Percentiles rank a stretch among this genome's conserved stretches.
phyloP scores from a whole-genome alignment of 1,140 invertebrate species.

The Drosophila ficusphila region DNA sequence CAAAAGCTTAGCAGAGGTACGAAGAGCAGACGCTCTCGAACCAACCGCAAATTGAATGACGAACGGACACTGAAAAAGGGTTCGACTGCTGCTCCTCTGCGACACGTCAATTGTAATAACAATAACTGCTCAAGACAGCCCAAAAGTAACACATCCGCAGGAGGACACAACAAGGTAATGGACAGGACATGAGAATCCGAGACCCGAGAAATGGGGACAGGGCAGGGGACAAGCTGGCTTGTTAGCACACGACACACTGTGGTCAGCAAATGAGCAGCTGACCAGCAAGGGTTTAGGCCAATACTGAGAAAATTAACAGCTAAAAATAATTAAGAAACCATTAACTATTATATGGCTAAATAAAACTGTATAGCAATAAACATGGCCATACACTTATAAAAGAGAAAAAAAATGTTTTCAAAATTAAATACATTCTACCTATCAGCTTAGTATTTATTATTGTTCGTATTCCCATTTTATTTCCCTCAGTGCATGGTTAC shows the following conservation, averaged over 20 bases:
- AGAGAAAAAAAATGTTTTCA: no score
- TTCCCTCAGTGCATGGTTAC: constrained; percentile 3
- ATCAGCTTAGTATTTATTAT: no score
- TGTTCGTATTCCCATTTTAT: no score
- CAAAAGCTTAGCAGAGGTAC: constrained; percentile 69
- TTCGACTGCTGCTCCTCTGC: constrained; percentile 39
- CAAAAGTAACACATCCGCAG: constrained; percentile 76
- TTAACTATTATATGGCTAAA: no score
- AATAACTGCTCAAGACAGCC: constrained; percentile 82
- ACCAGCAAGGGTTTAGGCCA: constrained; percentile 1
- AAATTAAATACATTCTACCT: no score
- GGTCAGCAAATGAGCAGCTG: constrained; percentile 77
- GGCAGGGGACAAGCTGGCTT: constrained; percentile 56
- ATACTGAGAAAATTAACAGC: not conserved
- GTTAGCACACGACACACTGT: constrained; percentile 80
- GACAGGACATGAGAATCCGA: constrained; percentile 36
- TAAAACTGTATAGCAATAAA: no score
- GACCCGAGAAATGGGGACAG: constrained; percentile 26
- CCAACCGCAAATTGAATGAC: constrained; percentile 70
- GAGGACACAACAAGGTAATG: constrained; percentile 32
- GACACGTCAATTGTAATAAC: constrained; percentile 72
- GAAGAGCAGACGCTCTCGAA: constrained; percentile 8
- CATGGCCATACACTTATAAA: no score
- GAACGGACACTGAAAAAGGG: constrained; percentile 36
- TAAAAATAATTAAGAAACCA: no score